phyloP scores from a whole-genome alignment of 2,797 vertebrate genomes.

The Sebastes minor region DNA sequence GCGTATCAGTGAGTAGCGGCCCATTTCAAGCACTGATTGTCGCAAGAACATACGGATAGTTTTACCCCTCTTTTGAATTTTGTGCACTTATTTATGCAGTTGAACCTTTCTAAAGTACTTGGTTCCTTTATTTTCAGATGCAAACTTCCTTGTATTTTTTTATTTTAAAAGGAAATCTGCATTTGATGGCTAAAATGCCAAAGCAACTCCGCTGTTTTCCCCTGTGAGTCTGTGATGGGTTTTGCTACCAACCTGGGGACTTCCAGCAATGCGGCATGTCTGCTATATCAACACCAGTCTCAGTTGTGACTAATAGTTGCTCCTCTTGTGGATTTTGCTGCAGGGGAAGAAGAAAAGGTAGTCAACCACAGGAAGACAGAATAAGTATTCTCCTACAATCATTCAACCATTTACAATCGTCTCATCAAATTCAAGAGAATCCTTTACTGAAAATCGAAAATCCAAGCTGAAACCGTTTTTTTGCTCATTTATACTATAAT shows the following conservation, averaged over 20 bases:
- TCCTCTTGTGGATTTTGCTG: slow-evolving; percentile 35
- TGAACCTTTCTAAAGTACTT: neutral
- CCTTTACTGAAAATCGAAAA: neutral
- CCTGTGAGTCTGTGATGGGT: slow-evolving; percentile 1
- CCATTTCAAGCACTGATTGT: neutral
- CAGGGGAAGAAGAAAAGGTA: slow-evolving; percentile 6
- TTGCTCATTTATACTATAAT: neutral
- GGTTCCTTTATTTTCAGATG: neutral
- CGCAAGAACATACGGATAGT: neutral
- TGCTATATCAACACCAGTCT: slow-evolving; percentile 12
- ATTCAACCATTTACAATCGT: neutral
- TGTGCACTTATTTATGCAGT: neutral
- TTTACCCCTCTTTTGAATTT: neutral
- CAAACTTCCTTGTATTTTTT: neutral
- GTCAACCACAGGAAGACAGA: neutral
- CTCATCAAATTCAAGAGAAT: neutral
- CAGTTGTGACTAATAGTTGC: slow-evolving; percentile 31
- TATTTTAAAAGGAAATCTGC: neutral
- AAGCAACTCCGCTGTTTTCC: neutral
- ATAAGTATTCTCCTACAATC: neutral
- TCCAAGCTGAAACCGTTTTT: neutral
- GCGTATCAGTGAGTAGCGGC: too few species aligned
- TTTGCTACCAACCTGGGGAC: slow-evolving; percentile 11
- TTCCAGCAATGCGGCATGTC: slow-evolving; percentile 18
- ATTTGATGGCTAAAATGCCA: neutral